Evolutionary conservation across 2,888 invertebrate genomes (phyloP), one percentile per base, ranked within the genome.

Genomic region (Rambutsinella grinnellia): DNA sequence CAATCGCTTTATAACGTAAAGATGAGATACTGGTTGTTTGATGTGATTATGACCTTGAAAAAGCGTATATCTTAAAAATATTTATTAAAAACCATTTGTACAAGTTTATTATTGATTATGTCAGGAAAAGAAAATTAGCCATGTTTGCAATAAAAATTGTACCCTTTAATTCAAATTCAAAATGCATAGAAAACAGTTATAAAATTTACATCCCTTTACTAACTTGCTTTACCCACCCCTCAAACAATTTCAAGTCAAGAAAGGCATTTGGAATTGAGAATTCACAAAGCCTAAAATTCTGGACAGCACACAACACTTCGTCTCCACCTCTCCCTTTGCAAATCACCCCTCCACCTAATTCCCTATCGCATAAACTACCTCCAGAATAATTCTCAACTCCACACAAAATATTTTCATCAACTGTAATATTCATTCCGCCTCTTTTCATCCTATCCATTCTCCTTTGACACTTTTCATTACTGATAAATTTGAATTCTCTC

Each of bases 291-390:
- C 74, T 17, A 19, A 60, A 66, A 0, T 21, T 28, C n/a, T 74
- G 74, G 2, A 74, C 62, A n/a, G 67, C 74, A 21, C 74, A 74
- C 1, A 74, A 26, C 13, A 67, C 62, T 23, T 74, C 74, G 21
- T 47, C 56, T 5, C 56, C 56, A 2, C 28, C n/a, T 0, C 27
- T 15, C 10, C 49, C 58, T 27, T 65, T 36, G 24, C 72, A 72
- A 44, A 72, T 58, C 0, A 72, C 21, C 23, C 72, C 72, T 1
- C 72, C 72, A 15, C 72, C 72, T 3, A 65, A 19, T 21, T 72
- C 72, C 26, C 72, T 44, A 44, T 72, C 72, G 24, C 72, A 72
- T n/a, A 6, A 21, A 0, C 58, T 58, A 5, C 72, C 72, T 1
- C 72, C 72, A 8, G 58, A 57, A 21, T 65, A 72, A 13, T 44